Base-by-base conservation (phyloP, 2,113 vertebrate genomes). In the Hyla sarda region DNA sequence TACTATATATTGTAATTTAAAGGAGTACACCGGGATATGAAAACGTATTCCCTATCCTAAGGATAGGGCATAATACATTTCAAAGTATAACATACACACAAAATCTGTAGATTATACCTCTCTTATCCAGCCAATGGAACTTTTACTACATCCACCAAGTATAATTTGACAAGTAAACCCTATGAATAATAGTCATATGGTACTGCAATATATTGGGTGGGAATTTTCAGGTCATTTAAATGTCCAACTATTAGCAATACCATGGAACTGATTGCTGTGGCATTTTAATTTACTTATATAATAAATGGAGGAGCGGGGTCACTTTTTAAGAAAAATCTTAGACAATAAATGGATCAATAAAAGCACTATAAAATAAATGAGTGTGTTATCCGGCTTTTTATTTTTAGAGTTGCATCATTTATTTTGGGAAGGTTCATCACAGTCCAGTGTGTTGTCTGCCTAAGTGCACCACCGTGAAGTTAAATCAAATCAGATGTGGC, bases 321-420 rank as follows among this genome's bases (percentile, higher is more conserved):
- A 62, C 77, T 87, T 87, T 87, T 87, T 82, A 87, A 87, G 28
- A 82, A 73, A 86, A 85, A 10, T 52, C 37, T 56, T 54, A 78
- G 62, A 78, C 48, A 87, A 87, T 82, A 87, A 82, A 82, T 50
- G 52, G 54, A 73, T 87, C 37, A 87, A 82, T 87, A 87, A 87
- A 87, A 87, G 67, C 85, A 87, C 50, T 82, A 41, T 50, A 48
- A 81, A 71, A 79, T 45, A 71, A 77, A 77, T 50, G 19, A 28
- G 6, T 10, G 34, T 41, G 34, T 82, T 50, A 23, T 82, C 28
- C 34, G 72, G 47, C 16, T 5, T 50, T 76, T 84, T 65, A 25
- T 65, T 80, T 65, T 41, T 25, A 4, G 21, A 45, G n/a, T 65
- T 28, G n/a, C 12, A 47, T 25, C 1, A 62, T 41, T 62, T 60